Conservation (phyloP, 2,113 vertebrate species). For the Callaeas wilsoni region DNA sequence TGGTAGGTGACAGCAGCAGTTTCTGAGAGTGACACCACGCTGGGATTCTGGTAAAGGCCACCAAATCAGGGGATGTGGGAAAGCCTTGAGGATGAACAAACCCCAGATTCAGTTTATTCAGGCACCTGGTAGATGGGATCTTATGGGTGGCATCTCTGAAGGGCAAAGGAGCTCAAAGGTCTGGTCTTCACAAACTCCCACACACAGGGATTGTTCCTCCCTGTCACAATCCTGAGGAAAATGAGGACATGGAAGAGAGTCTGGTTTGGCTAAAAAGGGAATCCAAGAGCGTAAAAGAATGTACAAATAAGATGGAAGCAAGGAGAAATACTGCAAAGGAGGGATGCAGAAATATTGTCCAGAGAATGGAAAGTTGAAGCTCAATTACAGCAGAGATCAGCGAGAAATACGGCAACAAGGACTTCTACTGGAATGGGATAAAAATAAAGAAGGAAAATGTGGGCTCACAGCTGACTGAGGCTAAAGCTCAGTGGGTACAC, state of each 20-base stretch:
- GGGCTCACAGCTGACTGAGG: not conserved
- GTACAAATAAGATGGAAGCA: not conserved
- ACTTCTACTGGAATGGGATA: not conserved
- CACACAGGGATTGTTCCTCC: too few relatives aligned
- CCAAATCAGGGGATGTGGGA: not conserved
- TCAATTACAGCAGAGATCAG: not conserved
- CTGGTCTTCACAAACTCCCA: not conserved
- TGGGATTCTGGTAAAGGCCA: not conserved
- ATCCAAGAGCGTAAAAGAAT: not conserved
- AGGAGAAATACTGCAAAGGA: not conserved
- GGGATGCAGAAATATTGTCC: not conserved
- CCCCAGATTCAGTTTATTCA: not conserved
- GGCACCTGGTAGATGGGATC: not conserved
- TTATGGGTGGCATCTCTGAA: not conserved
- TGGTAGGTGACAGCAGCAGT: not conserved
- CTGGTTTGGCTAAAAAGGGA: not conserved
- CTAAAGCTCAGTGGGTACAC: not conserved
- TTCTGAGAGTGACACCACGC: accelerated
- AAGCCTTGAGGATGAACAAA: not conserved
- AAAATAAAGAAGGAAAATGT: not conserved
- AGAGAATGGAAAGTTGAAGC: not conserved
- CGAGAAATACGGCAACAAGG: not conserved
- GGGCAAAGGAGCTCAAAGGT: not conserved
- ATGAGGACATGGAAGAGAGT: not conserved
- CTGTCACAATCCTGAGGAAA: not conserved